phyloP scores from a whole-genome alignment of 2,888 invertebrate genomes.

The Sphaerophoria taeniata region DNA sequence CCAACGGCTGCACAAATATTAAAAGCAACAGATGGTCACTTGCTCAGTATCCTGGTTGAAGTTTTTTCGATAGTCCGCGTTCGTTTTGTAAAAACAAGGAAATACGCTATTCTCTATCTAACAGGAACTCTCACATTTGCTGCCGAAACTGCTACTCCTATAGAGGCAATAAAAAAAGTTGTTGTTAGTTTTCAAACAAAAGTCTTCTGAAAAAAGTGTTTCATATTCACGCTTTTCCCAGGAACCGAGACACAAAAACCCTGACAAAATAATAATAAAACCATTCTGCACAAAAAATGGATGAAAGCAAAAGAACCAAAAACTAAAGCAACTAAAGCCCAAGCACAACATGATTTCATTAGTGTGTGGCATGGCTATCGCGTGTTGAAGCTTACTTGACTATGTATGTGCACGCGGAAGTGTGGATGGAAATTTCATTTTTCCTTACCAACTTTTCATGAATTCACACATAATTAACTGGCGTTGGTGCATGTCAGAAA shows the following conservation, averaged over 20 bases:
- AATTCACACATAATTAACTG: conserved; percentile 74
- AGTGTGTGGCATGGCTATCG: conserved; percentile 23
- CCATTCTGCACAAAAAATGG: conserved; percentile 19
- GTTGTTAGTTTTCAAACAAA: conserved; percentile 49
- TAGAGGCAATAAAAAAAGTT: conserved; percentile 26
- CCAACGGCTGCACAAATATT: conserved; percentile 55
- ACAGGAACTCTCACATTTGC: background rate
- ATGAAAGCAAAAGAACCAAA: conserved; percentile 17
- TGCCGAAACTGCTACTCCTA: background rate
- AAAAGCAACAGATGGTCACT: conserved; percentile 72
- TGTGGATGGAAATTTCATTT: conserved; percentile 57
- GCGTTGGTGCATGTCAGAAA: conserved; percentile 59
- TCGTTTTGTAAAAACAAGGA: conserved; percentile 26
- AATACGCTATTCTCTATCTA: conserved; percentile 23
- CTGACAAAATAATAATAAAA: conserved; percentile 57
- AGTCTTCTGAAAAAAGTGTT: conserved; percentile 26
- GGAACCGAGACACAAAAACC: conserved; percentile 23
- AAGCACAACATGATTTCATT: conserved; percentile 65
- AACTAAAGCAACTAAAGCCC: background rate
- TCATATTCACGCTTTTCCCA: conserved; percentile 44
- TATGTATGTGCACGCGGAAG: conserved; percentile 35
- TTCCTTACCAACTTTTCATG: conserved; percentile 68
- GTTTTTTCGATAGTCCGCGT: conserved; percentile 31
- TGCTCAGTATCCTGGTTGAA: conserved; percentile 47
- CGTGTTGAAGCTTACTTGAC: background rate